phyloP scores from a whole-genome alignment of 2,888 invertebrate genomes.

The Tridacna gigas region DNA sequence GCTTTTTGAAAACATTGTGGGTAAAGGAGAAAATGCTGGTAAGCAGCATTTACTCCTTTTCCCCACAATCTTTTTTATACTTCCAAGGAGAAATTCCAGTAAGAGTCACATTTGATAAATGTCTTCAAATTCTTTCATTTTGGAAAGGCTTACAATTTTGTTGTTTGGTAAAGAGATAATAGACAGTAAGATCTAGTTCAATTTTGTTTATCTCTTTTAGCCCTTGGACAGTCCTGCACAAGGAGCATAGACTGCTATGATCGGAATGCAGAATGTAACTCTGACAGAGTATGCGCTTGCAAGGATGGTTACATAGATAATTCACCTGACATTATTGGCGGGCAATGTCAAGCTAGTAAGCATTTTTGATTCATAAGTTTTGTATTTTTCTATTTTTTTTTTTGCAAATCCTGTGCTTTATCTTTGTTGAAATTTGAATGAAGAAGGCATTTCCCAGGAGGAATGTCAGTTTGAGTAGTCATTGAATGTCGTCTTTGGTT shows the following conservation, averaged over 20 bases:
- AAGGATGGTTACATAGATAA: constrained; percentile 12
- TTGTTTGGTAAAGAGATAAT: neutral
- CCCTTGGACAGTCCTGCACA: constrained; percentile 4
- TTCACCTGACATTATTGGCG: constrained; percentile 7
- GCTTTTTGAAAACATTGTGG: too few species aligned
- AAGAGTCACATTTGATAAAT: neutral
- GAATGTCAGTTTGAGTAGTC: too few species aligned
- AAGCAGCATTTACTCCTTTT: too few species aligned
- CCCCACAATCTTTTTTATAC: neutral
- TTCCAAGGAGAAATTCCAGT: neutral
- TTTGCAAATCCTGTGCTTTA: too few species aligned
- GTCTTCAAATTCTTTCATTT: too few species aligned
- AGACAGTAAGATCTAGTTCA: neutral
- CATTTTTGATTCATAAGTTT: neutral
- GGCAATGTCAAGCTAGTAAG: constrained; percentile 16
- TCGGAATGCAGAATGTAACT: neutral
- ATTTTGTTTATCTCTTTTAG: neutral
- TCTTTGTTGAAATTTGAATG: too few species aligned
- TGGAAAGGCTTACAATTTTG: too few species aligned
- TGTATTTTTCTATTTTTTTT: too few species aligned
- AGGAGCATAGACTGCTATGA: constrained; percentile 2
- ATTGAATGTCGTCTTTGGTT: too few species aligned
- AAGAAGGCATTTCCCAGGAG: too few species aligned
- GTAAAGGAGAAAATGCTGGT: too few species aligned
- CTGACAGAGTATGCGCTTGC: neutral